phyloP scores from a whole-genome alignment of 2,888 invertebrate species.

The Limnephilus lunatus region DNA sequence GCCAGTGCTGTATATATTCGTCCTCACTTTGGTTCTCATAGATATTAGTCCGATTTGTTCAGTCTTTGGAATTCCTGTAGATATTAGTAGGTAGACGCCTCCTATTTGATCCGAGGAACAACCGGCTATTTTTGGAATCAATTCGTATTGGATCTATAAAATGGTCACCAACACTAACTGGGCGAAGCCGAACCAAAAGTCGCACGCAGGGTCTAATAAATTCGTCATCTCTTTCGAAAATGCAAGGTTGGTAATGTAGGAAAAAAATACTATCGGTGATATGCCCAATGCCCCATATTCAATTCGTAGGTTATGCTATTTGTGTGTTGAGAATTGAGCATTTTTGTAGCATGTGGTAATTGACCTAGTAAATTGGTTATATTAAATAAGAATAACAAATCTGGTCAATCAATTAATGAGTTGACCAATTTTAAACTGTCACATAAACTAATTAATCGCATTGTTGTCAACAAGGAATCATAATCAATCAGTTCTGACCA shows the following conservation, averaged over 20 bases:
- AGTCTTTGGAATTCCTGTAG: too few species aligned
- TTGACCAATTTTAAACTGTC: neutral
- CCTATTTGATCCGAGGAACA: too few species aligned
- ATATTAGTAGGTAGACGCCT: too few species aligned
- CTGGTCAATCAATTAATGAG: neutral
- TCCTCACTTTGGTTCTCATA: too few species aligned
- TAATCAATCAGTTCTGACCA: neutral
- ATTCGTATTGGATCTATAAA: too few species aligned
- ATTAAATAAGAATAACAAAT: neutral
- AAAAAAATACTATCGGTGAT: neutral
- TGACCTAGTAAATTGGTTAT: neutral
- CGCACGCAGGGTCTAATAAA: neutral
- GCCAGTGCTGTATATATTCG: too few species aligned
- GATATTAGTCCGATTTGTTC: too few species aligned
- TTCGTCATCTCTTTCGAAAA: neutral
- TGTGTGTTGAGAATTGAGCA: neutral
- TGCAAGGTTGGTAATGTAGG: neutral
- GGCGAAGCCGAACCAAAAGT: too few species aligned
- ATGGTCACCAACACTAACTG: too few species aligned
- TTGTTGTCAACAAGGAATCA: neutral
- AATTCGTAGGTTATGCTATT: neutral
- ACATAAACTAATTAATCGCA: neutral
- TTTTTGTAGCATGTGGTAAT: neutral
- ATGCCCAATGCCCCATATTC: neutral
- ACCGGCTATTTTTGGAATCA: too few species aligned